Conservation (phyloP, 2,113 vertebrate genomes). For the Bucco capensis region DNA sequence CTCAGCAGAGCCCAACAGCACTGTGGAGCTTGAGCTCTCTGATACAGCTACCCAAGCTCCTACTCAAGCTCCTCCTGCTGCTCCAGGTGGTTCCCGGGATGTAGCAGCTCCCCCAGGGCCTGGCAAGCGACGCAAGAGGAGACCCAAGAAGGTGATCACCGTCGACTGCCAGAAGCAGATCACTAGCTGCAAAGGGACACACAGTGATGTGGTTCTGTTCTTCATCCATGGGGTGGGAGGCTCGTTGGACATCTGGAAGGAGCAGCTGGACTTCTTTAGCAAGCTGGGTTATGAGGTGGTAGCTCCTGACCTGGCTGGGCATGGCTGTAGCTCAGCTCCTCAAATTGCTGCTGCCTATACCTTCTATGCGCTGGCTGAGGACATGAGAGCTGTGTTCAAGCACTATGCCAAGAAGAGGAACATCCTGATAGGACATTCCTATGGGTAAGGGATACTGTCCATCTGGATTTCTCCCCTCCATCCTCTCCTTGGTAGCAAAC, state of each 20-base stretch:
- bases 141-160: conserved; percentile 85
- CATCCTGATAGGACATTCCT: conserved; percentile 91
- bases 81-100: neutral
- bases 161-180: conserved; percentile 89
- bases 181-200: conserved; percentile 85
- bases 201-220: conserved; percentile 88
- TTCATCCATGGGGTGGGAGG: conserved; percentile 96
- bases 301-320: conserved; percentile 87
- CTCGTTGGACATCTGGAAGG: conserved; percentile 93
- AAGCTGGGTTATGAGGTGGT: conserved; percentile 92
- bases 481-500: neutral
- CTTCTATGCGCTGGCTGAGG: conserved; percentile 93
- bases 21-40: conserved; percentile 74
- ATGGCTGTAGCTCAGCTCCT: conserved; percentile 88
- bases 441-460: conserved; percentile 95
- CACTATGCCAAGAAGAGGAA: conserved; percentile 90
- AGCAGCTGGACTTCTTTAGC: conserved; percentile 91
- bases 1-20: conserved; percentile 71
- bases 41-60: conserved; percentile 57
- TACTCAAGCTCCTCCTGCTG: neutral
- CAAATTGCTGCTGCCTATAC: conserved; percentile 90
- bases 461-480: too few species aligned
- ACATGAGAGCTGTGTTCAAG: conserved; percentile 88
- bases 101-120: neutral
- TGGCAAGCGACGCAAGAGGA: conserved; percentile 70